phyloP scores from a whole-genome alignment of 2,888 invertebrate genomes.

The Malthinus seriepunctatus region DNA sequence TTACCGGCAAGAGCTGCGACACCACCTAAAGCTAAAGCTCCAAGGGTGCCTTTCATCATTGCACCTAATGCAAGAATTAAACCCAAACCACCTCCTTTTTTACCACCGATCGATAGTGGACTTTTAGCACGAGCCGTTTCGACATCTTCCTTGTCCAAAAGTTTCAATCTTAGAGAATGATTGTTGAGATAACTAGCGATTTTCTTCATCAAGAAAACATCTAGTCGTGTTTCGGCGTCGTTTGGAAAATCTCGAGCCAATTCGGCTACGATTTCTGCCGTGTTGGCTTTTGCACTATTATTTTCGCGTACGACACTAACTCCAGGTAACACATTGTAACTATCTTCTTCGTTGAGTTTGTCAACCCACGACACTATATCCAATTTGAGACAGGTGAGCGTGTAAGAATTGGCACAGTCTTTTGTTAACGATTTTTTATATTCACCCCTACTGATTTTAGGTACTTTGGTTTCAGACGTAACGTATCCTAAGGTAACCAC shows the following conservation, averaged over 20 bases:
- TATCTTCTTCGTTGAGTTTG: slow-evolving; percentile 70
- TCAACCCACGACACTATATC: slow-evolving; percentile 79
- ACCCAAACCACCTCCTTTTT: slow-evolving; percentile 61
- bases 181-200: slow-evolving; percentile 72
- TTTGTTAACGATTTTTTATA: slow-evolving; percentile 50
- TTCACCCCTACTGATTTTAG: slow-evolving; percentile 44
- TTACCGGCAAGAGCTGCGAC: slow-evolving; percentile 81
- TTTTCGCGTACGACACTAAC: slow-evolving; percentile 73
- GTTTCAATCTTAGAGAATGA: slow-evolving; percentile 72
- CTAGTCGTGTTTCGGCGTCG: slow-evolving; percentile 74
- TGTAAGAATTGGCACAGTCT: slow-evolving; percentile 64
- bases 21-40: slow-evolving; percentile 73
- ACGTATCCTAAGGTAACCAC: slow-evolving; percentile 26
- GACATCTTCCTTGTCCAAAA: slow-evolving; percentile 62
- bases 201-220: slow-evolving; percentile 74
- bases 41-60: slow-evolving; percentile 69
- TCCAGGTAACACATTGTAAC: slow-evolving; percentile 72
- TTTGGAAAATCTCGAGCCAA: slow-evolving; percentile 75
- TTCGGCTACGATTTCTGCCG: slow-evolving; percentile 73
- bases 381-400: slow-evolving; percentile 76
- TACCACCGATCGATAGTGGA: slow-evolving; percentile 48
- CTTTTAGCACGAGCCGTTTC: slow-evolving; percentile 61
- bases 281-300: slow-evolving; percentile 56
- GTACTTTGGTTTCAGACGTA: slow-evolving; percentile 21
- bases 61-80: slow-evolving; percentile 57